Evolutionary conservation across 2,797 vertebrate genomes (phyloP).

Genomic region (Intellagama lesueurii): DNA sequence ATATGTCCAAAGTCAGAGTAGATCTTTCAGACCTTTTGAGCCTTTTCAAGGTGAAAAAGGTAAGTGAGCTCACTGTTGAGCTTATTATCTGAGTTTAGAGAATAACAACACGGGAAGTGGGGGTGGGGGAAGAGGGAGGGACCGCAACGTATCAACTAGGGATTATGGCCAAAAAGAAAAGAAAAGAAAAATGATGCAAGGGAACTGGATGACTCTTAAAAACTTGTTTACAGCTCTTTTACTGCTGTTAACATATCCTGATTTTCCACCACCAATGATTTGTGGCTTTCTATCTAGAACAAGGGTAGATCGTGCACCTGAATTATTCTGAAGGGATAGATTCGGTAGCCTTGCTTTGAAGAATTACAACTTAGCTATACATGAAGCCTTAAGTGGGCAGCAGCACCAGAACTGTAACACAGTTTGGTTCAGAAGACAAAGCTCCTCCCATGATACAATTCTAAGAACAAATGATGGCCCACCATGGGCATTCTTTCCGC

Average conservation of each 20-base stretch:
- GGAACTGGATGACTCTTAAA: not conserved
- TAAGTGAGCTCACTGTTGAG: not conserved
- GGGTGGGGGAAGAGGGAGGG: no score
- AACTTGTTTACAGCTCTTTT: not conserved
- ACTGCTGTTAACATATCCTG: not conserved
- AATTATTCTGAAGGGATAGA: not conserved
- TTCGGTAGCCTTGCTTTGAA: not conserved
- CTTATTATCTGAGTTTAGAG: not conserved
- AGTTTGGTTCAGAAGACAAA: not conserved
- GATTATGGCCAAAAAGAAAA: not conserved
- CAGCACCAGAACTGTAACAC: not conserved
- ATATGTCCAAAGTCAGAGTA: not conserved
- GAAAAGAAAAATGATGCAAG: not conserved
- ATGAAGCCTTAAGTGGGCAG: not conserved
- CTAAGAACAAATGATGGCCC: not conserved
- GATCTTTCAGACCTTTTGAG: not conserved
- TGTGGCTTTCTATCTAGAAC: not conserved
- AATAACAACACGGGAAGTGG: not conserved
- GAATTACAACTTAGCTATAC: not conserved
- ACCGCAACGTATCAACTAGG: not conserved
- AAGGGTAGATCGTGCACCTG: not conserved
- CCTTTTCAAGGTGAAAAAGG: not conserved
- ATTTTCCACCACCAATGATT: not conserved
- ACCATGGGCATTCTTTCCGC: not conserved
- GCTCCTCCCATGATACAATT: not conserved